Evolutionary conservation across 2,888 invertebrate species (phyloP), one percentile per base, ranked within the genome.

Genomic region (Sepiola atlantica): DNA sequence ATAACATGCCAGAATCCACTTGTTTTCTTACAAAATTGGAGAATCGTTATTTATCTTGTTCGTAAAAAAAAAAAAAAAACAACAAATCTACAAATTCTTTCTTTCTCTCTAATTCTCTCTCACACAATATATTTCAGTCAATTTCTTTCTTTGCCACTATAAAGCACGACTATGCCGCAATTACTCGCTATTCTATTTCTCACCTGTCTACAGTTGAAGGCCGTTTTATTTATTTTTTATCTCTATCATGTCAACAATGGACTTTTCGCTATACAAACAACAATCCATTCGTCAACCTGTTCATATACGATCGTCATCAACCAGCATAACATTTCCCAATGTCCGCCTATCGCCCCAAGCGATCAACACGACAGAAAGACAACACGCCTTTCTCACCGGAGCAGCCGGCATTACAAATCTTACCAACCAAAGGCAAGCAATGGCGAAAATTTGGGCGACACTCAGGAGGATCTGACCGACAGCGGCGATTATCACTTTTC

Each of bases 281-380:
- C 55, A n/a, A 92, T 92, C 28, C 35, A n/a, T n/a, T 55, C 92
- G 55, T 28, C 45, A 6, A n/a, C 55, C 12, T 93, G 93, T 54
- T n/a, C 93, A 20, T 93, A 93, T 20, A 93, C 93, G 28, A 14
- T 93, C 12, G 57, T 93, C 55, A 57, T 93, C 16, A 61, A 93
- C 35, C 57, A 32, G 16, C 57, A 20, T 18, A 55, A n/a, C 20
- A 24, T 21, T 28, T n/a, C 93, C 6, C 57, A 55, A 35, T 93
- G 93, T n/a, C 93, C 93, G 32, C 32, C 32, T 35, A n/a, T 61
- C 32, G 20, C n/a, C 20, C 35, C 54, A 2, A n/a, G 45, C 28
- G 28, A 92, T 35, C 24, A 45, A 92, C 16, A n/a, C n/a, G 77
- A n/a, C n/a, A 18, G 16, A 77, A 16, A 77, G n/a, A 32, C n/a